These are phyloP conservation scores for Platygyra sinensis DNA, from an alignment of 64 coral and sea anemone species.

Conservation along the genomic window DNA sequence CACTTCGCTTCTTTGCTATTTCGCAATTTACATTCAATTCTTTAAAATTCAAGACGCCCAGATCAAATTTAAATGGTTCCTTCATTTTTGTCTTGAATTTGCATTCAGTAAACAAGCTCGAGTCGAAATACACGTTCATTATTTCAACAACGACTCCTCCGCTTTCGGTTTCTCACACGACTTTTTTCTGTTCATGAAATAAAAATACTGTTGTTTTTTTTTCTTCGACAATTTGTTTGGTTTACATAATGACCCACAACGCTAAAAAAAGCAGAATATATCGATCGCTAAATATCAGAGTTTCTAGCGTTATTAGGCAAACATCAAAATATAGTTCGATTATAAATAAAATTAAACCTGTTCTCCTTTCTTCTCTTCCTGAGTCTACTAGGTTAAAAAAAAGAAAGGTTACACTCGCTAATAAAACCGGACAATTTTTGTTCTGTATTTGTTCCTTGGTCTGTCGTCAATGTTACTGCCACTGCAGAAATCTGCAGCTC, in stretches of 20 bases:
- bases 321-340: no score
- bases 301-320: no score
- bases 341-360: no score
- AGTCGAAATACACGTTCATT: neutral
- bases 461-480: neutral
- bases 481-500: neutral
- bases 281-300: no score
- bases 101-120: constrained; percentile 38
- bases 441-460: neutral
- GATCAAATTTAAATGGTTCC: constrained; percentile 38
- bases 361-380: no score
- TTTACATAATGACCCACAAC: no score
- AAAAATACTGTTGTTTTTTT: neutral
- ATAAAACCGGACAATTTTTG: neutral
- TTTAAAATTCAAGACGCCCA: constrained; percentile 18
- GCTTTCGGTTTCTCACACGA: neutral
- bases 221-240: neutral
- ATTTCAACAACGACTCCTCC: constrained; percentile 26
- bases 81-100: constrained; percentile 48
- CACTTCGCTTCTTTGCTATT: neutral
- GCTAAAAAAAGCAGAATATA: no score
- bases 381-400: no score
- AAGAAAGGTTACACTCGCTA: no score
- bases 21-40: constrained; percentile 12
- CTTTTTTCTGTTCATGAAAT: neutral